Conservation (phyloP, 1,140 invertebrate species). For the Vanessa atalanta region DNA sequence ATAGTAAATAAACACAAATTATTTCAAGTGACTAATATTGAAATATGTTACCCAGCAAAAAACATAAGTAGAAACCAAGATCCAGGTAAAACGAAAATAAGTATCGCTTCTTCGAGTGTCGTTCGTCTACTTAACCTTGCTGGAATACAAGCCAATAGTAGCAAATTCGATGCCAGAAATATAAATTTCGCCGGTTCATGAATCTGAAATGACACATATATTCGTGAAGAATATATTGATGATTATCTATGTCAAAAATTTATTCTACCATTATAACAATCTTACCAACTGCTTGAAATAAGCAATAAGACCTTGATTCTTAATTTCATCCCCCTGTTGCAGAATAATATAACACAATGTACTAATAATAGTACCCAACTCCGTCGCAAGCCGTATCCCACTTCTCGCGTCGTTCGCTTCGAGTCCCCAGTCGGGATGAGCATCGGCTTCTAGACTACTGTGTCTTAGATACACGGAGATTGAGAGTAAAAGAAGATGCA, state of each 20-base stretch:
- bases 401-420: slow-evolving; percentile 72
- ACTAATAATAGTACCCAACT: slow-evolving; percentile 91
- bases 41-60: slow-evolving; percentile 92
- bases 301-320: slow-evolving; percentile 93
- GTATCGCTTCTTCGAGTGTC: slow-evolving; percentile 93
- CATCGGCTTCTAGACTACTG: slow-evolving; percentile 79
- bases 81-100: slow-evolving; percentile 95
- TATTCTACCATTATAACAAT: neutral
- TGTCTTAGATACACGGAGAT: slow-evolving; percentile 94
- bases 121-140: slow-evolving; percentile 88
- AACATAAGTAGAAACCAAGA: slow-evolving; percentile 99
- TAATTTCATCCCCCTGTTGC: slow-evolving; percentile 95
- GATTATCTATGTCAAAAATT: neutral
- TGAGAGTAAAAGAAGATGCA: slow-evolving; percentile 94
- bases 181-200: slow-evolving; percentile 97
- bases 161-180: slow-evolving; percentile 94
- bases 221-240: neutral
- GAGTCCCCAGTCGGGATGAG: slow-evolving; percentile 64
- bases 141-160: slow-evolving; percentile 96
- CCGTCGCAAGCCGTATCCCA: slow-evolving; percentile 87
- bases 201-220: slow-evolving; percentile 83
- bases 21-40: neutral
- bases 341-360: slow-evolving; percentile 94
- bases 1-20: too few species aligned
- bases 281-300: slow-evolving; percentile 96